phyloP scores from a whole-genome alignment of 1,140 invertebrate genomes.

The Brachionus paranguensis region DNA sequence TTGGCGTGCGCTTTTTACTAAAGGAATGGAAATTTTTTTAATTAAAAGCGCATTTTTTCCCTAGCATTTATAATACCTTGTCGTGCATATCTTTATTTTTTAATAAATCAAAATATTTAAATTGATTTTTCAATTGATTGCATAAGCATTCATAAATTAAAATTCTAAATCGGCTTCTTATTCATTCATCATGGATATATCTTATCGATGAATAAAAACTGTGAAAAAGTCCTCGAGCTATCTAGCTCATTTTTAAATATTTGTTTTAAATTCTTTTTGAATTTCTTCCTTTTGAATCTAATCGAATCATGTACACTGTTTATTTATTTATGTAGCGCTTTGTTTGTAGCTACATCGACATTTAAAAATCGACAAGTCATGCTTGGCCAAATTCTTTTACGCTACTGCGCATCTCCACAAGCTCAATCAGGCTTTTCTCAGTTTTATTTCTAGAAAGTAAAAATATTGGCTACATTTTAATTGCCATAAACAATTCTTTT shows the following conservation, averaged over 20 bases:
- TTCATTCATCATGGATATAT: slow-evolving; percentile 16
- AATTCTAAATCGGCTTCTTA: background rate
- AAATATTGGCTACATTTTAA: too few relatives aligned
- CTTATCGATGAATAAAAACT: slow-evolving; percentile 16
- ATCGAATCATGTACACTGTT: slow-evolving; percentile 5
- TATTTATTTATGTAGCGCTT: background rate
- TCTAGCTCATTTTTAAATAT: slow-evolving; percentile 2
- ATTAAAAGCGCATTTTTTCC: background rate
- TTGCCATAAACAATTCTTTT: too few relatives aligned
- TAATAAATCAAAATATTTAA: background rate
- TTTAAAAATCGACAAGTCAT: background rate
- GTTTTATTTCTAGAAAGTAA: background rate
- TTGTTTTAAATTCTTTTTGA: background rate
- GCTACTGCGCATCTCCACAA: background rate
- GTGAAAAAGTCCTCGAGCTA: slow-evolving; percentile 7
- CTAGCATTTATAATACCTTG: background rate
- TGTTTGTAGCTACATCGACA: background rate
- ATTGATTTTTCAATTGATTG: background rate
- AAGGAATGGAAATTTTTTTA: background rate
- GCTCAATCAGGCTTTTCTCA: background rate
- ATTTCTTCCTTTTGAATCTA: background rate
- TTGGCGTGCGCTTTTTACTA: background rate
- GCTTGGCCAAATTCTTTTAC: background rate
- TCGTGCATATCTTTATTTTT: background rate
- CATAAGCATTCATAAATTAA: background rate